These are phyloP conservation scores for Physocephala rufipes DNA, from an alignment of 2,888 invertebrate genomes.

Conservation along the genomic window DNA sequence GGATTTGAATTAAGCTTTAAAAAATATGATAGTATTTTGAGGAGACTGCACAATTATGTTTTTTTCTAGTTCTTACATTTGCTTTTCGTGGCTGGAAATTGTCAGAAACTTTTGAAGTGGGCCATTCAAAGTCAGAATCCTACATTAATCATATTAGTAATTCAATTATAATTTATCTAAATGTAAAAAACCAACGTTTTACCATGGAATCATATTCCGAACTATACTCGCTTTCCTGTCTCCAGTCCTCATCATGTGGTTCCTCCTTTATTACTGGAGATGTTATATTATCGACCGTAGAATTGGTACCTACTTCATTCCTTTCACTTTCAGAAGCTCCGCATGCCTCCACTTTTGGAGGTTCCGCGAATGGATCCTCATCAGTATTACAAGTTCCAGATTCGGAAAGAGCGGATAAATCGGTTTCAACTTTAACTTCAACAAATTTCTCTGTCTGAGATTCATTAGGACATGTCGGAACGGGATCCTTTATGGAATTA, in stretches of 20 bases:
- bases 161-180: neutral
- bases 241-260: neutral
- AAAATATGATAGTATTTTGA: neutral
- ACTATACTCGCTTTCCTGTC: neutral
- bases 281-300: neutral
- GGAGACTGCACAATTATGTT: neutral
- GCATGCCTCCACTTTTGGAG: neutral
- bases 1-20: neutral
- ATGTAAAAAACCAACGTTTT: neutral
- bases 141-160: neutral
- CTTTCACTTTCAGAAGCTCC: neutral
- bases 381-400: too few relatives aligned
- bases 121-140: too few relatives aligned
- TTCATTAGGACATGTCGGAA: neutral
- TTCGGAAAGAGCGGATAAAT: neutral
- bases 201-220: neutral
- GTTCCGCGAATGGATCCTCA: neutral
- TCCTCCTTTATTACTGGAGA: neutral
- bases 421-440: conserved; percentile 7
- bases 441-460: neutral
- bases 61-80: too few relatives aligned
- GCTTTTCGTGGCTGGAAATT: too few relatives aligned
- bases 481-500: neutral
- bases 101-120: too few relatives aligned
- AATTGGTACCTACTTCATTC: neutral